Base-by-base conservation (phyloP, 2,797 vertebrate genomes). In the Alauda arvensis region DNA sequence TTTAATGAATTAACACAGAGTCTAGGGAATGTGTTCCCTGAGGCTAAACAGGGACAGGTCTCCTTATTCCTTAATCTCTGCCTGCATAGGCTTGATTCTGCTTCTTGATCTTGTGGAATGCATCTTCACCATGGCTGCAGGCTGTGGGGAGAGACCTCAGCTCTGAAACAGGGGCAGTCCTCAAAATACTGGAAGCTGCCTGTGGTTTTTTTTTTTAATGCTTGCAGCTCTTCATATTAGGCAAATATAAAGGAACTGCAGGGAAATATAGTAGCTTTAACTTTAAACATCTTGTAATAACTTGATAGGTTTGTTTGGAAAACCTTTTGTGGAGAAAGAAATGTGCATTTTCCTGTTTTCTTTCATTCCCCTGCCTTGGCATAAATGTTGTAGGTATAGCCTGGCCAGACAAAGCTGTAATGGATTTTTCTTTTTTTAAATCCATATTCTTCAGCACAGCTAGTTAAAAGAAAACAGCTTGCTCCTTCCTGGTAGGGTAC, bases 11-110 rank as follows among this genome's bases (percentile, higher is more conserved):
- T 90, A 89, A 75, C 42, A 81, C 26, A 69, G 14, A 59, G 19
- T 75, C 42, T 33, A 25, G 18, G 80, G 90, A 92, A 92, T 88
- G 74, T 89, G 56, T 62, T 82, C 59, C 91, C 66, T 3, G 14
- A 82, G 89, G 94, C 90, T 77, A 63, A 82, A 45, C 5, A 26
- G 65, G 66, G 77, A 84, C 83, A 40, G 21, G 14, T 77, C 82
- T 83, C n/a, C 59, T 51, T 83, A 48, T 84, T 85, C 66, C 59
- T 77, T 91, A 87, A 84, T 93, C 71, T 89, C 65, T 90, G 65
- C 90, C 80, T 89, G 90, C 60, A 82, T 28, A 43, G 93, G 68
- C 87, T 91, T 95, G 94, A 93, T 92, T 93, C 75, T 86, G 52
- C 75, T 79, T 10, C 57, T 90, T 87, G 65, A 75, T 90, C 59